Evolutionary conservation across 2,888 invertebrate genomes (phyloP), one percentile per base, ranked within the genome.

Genomic region (Pandemis corylana): DNA sequence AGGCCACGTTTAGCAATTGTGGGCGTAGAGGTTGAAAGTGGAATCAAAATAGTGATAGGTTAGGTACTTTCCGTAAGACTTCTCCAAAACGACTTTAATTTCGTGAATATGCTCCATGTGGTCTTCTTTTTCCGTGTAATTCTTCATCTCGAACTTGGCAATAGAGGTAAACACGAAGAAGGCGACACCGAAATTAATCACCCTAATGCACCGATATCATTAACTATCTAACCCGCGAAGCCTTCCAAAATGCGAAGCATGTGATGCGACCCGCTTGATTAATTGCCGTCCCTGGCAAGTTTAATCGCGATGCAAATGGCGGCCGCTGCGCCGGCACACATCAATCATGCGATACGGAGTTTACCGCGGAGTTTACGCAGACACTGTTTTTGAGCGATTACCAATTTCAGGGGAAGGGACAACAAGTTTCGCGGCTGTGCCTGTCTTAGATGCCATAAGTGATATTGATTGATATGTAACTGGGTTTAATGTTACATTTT

Each of bases 301-400:
- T 13, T 46, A 65, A 65, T 65, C 49, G 65, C 65, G 28, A 65
- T 65, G 65, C 65, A 65, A 65, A 65, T 49, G 65, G 49, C 44
- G 44, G 59, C 59, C n/a, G 65, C 59, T 36, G 65, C 65, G 65
- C 65, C 13, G 4, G 65, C 62, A 28, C 62, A 41, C 65, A 65
- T 65, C 65, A 65, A 65, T 65, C 65, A 65, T 65, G 49, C 28
- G 56, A 65, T 49, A 28, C 28, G 59, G 28, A 28, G 28, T 49
- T 65, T 49, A 49, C 49, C n/a, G 13, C 28, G 59, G 28, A 28
- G 28, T 49, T 65, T 49, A 65, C 49, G 20, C 42, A 49, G 51
- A n/a, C 51, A 44, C 65, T 49, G 62, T 62, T 10, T 3, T 65
- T 49, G 49, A 65, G 65, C 65, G 65, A 65, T 64, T 64, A 64